Percentiles rank a stretch among this genome's conserved stretches.
These are phyloP conservation scores for Pygoscelis antarcticus DNA, from an alignment of 2,113 vertebrate species.

Conservation along the genomic window DNA sequence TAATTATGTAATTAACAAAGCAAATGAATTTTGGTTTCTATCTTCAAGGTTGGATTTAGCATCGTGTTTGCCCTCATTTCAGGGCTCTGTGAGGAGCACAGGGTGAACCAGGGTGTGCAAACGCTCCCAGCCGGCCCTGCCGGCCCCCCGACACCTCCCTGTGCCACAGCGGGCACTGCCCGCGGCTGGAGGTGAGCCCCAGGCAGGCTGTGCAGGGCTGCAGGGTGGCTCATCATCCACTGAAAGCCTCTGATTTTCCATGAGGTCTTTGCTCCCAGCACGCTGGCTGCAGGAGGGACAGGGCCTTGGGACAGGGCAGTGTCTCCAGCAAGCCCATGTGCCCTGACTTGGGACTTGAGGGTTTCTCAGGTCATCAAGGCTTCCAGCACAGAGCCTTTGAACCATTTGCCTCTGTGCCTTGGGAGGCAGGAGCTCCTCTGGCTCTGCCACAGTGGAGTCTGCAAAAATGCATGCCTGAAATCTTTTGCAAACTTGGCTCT, in stretches of 20 bases:
- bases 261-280: neutral
- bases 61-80: neutral
- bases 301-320: neutral
- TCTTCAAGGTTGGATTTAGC: slow-evolving; percentile 36
- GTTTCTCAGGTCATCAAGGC: neutral
- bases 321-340: neutral
- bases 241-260: neutral
- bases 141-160: neutral
- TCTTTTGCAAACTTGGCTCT: neutral
- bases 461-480: neutral
- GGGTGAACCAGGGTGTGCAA: neutral
- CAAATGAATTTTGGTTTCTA: slow-evolving; percentile 57
- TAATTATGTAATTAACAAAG: slow-evolving; percentile 62
- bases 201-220: neutral
- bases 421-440: neutral
- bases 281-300: neutral
- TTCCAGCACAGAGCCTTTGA: neutral
- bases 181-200: neutral
- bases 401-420: neutral
- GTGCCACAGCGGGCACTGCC: neutral
- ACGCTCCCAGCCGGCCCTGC: neutral
- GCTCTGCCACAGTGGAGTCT: neutral
- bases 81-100: neutral
- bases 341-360: neutral
- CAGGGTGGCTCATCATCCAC: neutral